phyloP scores from a whole-genome alignment of 2,113 vertebrate genomes.

The Cyanistes caeruleus region DNA sequence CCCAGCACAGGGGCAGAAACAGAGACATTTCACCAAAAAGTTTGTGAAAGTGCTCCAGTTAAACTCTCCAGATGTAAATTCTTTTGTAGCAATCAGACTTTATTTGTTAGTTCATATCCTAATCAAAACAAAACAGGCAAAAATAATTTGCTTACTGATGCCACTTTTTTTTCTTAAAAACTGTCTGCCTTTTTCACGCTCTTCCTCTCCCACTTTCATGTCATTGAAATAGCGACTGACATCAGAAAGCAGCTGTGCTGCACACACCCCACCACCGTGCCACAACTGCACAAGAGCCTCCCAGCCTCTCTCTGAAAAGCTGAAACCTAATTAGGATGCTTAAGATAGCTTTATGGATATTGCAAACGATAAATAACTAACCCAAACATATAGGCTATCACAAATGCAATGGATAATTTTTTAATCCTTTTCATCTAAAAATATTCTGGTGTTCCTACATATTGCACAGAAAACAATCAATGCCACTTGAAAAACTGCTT shows the following conservation, averaged over 20 bases:
- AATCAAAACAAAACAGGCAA: conserved; percentile 67
- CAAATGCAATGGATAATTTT: conserved; percentile 47
- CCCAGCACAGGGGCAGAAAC: background rate
- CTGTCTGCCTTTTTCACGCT: conserved; percentile 51
- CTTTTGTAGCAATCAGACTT: conserved; percentile 73
- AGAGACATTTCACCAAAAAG: background rate
- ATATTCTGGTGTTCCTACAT: conserved; percentile 41
- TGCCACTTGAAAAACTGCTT: conserved; percentile 33
- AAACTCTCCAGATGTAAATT: conserved; percentile 67
- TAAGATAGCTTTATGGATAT: conserved; percentile 59
- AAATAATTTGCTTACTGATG: conserved; percentile 73
- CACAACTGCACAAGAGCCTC: conserved; percentile 62
- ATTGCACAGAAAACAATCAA: conserved; percentile 28
- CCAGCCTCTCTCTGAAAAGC: conserved; percentile 26
- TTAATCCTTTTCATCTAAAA: conserved; percentile 61
- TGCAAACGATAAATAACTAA: conserved; percentile 27
- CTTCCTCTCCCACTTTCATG: conserved; percentile 61
- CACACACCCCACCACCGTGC: background rate
- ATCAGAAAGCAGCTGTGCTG: conserved; percentile 71
- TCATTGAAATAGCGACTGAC: conserved; percentile 66
- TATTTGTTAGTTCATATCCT: conserved; percentile 69
- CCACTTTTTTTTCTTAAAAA: conserved; percentile 59
- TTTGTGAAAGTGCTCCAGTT: conserved; percentile 56
- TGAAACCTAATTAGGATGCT: conserved; percentile 61
- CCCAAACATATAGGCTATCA: conserved; percentile 49